These are phyloP conservation scores for Isurus oxyrinchus DNA, from an alignment of 2,113 vertebrate genomes.

Conservation along the genomic window DNA sequence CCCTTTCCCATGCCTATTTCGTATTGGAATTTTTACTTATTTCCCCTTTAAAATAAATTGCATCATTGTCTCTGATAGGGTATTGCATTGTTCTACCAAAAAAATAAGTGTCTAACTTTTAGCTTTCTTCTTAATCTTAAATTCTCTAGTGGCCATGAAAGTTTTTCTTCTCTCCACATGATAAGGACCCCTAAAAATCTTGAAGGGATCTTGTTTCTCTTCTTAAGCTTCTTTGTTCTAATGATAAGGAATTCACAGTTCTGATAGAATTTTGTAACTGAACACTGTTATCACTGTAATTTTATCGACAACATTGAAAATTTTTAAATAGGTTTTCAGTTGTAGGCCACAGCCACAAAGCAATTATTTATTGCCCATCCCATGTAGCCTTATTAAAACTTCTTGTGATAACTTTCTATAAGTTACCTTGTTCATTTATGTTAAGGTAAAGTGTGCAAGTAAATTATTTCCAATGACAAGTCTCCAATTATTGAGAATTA, in stretches of 20 bases:
- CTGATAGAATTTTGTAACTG: neutral
- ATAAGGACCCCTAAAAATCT: neutral
- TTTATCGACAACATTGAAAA: neutral
- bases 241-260: neutral
- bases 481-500: neutral
- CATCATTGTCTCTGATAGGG: neutral
- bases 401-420: neutral
- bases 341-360: neutral
- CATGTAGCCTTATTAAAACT: neutral
- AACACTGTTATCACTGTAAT: neutral
- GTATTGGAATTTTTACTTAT: neutral
- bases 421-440: neutral
- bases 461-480: neutral
- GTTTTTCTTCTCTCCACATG: neutral
- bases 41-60: neutral
- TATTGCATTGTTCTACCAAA: neutral
- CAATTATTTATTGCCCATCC: neutral
- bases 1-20: neutral
- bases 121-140: neutral
- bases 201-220: neutral
- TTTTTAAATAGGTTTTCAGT: neutral
- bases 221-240: neutral
- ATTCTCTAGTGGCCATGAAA: neutral
- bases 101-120: neutral
- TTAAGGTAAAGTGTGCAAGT: neutral